Evolutionary conservation across 2,888 invertebrate species (phyloP).

Genomic region (Eristalinus aeneus): DNA sequence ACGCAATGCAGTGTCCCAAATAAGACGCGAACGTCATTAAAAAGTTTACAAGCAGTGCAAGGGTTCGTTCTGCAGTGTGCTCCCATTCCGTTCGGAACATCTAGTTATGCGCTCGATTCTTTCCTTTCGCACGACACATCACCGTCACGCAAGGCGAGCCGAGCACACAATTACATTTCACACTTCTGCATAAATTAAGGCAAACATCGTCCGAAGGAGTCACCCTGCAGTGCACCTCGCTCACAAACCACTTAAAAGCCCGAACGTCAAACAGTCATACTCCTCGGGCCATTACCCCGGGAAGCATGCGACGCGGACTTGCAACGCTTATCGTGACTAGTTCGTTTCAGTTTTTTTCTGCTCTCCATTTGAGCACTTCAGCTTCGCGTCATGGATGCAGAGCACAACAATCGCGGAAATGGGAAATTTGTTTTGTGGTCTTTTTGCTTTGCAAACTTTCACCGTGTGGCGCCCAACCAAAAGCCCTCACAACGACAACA

Average conservation of each 20-base stretch:
- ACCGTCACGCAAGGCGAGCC: slow-evolving; percentile 25
- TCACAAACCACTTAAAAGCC: neutral
- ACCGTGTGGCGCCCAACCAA: neutral
- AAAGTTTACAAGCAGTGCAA: neutral
- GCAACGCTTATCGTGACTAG: slow-evolving; percentile 6
- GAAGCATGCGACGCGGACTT: slow-evolving; percentile 16
- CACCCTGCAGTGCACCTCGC: neutral
- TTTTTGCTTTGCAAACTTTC: slow-evolving; percentile 14
- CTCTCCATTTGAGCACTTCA: neutral
- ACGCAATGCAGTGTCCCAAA: slow-evolving; percentile 9
- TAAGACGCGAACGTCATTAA: slow-evolving; percentile 30
- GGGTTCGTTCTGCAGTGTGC: neutral
- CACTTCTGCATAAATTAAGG: slow-evolving; percentile 52
- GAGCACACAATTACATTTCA: slow-evolving; percentile 40
- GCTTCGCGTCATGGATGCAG: slow-evolving; percentile 11
- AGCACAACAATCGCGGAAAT: slow-evolving; percentile 45
- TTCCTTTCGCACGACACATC: slow-evolving; percentile 12
- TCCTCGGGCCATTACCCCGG: slow-evolving; percentile 12
- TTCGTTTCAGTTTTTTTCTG: neutral
- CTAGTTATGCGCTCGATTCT: slow-evolving; percentile 18
- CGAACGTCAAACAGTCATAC: neutral
- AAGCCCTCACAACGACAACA: neutral
- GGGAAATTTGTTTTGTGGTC: slow-evolving; percentile 55
- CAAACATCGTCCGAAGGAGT: neutral
- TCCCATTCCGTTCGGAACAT: neutral